phyloP scores from a whole-genome alignment of 2,888 invertebrate genomes.

The Amorpha juglandis region DNA sequence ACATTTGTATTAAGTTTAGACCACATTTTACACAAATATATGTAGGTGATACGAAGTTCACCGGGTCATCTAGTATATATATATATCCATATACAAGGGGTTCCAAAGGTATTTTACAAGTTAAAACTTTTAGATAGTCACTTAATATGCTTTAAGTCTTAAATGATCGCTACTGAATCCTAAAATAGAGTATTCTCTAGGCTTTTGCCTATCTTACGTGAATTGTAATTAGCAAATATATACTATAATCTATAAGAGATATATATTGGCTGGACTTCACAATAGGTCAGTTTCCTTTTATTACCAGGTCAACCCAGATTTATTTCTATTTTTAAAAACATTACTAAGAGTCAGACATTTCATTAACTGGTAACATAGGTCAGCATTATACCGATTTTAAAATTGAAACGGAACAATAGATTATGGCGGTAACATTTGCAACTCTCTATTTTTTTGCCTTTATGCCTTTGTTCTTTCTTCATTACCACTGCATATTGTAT shows the following conservation, averaged over 20 bases:
- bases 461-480: neutral
- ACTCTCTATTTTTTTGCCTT: neutral
- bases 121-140: no score
- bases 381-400: neutral
- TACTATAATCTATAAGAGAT: neutral
- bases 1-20: no score
- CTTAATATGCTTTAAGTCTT: no score
- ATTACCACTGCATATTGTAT: neutral
- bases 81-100: no score
- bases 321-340: neutral
- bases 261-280: neutral
- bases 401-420: constrained; percentile 1
- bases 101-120: no score
- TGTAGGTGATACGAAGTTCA: no score
- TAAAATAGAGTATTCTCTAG: no score
- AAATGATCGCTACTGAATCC: no score
- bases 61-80: no score
- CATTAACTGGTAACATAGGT: neutral
- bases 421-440: neutral
- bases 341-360: neutral
- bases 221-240: neutral
- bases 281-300: neutral
- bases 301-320: no score
- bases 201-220: no score
- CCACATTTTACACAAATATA: no score